phyloP scores from a whole-genome alignment of 2,888 invertebrate species.

The Ornithoptera priamus region DNA sequence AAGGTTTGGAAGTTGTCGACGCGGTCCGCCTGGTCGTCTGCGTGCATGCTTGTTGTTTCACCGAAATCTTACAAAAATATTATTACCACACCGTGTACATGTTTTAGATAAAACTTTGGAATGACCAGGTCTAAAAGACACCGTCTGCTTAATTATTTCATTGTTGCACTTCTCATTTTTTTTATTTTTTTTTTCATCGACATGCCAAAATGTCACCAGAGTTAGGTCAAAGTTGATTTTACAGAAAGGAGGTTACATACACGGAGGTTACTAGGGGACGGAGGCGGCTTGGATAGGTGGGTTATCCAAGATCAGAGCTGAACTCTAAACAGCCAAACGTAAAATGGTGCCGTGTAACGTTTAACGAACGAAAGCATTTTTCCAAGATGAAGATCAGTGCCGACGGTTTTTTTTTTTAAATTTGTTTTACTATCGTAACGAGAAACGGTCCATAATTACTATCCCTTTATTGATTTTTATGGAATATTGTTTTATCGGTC shows the following conservation, averaged over 20 bases:
- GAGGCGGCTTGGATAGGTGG: too few relatives aligned
- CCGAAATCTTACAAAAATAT: slow-evolving; percentile 29
- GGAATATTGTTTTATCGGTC: too few relatives aligned
- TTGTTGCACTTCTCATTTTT: slow-evolving; percentile 23
- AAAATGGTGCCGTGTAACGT: too few relatives aligned
- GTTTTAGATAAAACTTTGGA: slow-evolving; percentile 24
- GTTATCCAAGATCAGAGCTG: too few relatives aligned
- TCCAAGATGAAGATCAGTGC: too few relatives aligned
- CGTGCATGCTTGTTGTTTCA: slow-evolving; percentile 39
- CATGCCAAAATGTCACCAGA: slow-evolving; percentile 19
- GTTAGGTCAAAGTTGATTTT: neutral
- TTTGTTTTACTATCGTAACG: too few relatives aligned
- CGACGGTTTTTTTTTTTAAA: too few relatives aligned
- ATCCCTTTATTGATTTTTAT: too few relatives aligned
- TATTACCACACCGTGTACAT: slow-evolving; percentile 32
- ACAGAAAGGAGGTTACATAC: neutral
- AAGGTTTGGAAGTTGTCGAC: slow-evolving; percentile 45
- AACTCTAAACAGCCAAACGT: too few relatives aligned
- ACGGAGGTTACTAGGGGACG: neutral
- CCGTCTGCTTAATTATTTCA: slow-evolving; percentile 29
- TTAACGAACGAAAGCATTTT: too few relatives aligned
- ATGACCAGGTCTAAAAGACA: slow-evolving; percentile 22
- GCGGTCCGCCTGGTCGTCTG: slow-evolving; percentile 31
- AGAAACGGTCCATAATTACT: too few relatives aligned
- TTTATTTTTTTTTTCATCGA: slow-evolving; percentile 2